Conservation (phyloP, 2,113 vertebrate genomes). For the Microcebus ravelobensis region DNA sequence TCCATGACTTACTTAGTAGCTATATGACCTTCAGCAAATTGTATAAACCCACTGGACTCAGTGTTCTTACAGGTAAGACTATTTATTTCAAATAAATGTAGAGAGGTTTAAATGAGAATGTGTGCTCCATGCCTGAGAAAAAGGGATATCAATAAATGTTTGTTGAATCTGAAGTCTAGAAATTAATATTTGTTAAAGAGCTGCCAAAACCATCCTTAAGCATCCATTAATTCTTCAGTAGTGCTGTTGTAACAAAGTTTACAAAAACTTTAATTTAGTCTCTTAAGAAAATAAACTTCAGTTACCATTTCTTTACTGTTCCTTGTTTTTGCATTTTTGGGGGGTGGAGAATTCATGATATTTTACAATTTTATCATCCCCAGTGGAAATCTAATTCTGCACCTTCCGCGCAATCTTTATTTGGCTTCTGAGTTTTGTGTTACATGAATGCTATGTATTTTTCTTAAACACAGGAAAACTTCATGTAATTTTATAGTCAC, state of each 20-base stretch:
- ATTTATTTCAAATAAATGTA: conserved; percentile 6
- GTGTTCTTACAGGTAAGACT: background rate
- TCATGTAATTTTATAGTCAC: conserved; percentile 65
- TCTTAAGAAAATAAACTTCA: background rate
- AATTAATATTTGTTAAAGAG: background rate
- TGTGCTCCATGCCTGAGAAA: background rate
- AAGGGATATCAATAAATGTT: background rate
- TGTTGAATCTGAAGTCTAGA: background rate
- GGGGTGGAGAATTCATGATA: background rate
- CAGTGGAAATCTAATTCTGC: background rate
- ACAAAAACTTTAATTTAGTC: background rate
- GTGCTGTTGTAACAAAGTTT: background rate
- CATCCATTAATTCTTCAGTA: background rate
- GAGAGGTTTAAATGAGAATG: background rate
- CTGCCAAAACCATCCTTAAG: background rate
- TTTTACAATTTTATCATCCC: conserved; percentile 18
- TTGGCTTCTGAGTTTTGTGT: conserved; percentile 38
- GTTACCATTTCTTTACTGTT: background rate
- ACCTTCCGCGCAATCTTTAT: conserved; percentile 35
- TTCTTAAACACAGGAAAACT: conserved; percentile 62
- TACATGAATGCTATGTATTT: background rate
- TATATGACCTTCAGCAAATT: background rate
- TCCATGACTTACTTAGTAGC: background rate
- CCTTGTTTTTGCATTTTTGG: background rate
- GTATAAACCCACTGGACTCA: background rate